Evolutionary conservation across 2,888 invertebrate species (phyloP).

Genomic region (Teleiodes luculella): DNA sequence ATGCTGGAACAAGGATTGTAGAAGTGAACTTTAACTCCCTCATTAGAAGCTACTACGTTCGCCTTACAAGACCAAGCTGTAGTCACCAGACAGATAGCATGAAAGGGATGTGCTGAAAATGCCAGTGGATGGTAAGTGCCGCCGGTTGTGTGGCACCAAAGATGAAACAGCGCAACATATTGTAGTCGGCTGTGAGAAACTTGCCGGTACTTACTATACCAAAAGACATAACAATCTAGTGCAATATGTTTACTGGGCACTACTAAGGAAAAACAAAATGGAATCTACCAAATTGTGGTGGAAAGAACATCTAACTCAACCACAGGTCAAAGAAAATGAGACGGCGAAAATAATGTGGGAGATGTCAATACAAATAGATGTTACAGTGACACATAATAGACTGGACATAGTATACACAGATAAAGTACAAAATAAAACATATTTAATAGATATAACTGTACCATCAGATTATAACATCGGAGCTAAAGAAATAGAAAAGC

Average conservation of each 20-base stretch:
- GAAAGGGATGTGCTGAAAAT: constrained; percentile 16
- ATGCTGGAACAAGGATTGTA: no score
- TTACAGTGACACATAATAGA: no score
- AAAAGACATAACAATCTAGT: constrained; percentile 21
- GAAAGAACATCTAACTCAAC: constrained; percentile 6
- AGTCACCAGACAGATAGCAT: constrained; percentile 12
- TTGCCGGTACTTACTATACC: constrained; percentile 20
- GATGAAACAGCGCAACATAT: constrained; percentile 15
- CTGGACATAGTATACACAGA: neutral
- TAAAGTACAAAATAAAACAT: constrained; percentile 12
- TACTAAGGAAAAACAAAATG: neutral
- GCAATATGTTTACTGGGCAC: neutral
- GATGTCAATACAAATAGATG: neutral
- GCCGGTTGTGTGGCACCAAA: constrained; percentile 13
- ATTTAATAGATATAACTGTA: constrained; percentile 15
- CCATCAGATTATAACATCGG: constrained; percentile 17
- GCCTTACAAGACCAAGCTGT: constrained; percentile 20
- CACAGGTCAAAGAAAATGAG: constrained; percentile 11
- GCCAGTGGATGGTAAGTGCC: constrained; percentile 20
- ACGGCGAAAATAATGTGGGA: constrained; percentile 12
- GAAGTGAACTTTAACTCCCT: neutral
- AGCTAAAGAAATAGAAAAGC: constrained; percentile 4
- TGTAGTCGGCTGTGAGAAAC: constrained; percentile 21
- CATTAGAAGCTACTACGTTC: constrained; percentile 13
- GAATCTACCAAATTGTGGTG: neutral